Percentiles rank a stretch among this genome's conserved stretches.
These are phyloP conservation scores for Drosophila aldrichi DNA, from an alignment of 2,888 invertebrate species.

Conservation along the genomic window DNA sequence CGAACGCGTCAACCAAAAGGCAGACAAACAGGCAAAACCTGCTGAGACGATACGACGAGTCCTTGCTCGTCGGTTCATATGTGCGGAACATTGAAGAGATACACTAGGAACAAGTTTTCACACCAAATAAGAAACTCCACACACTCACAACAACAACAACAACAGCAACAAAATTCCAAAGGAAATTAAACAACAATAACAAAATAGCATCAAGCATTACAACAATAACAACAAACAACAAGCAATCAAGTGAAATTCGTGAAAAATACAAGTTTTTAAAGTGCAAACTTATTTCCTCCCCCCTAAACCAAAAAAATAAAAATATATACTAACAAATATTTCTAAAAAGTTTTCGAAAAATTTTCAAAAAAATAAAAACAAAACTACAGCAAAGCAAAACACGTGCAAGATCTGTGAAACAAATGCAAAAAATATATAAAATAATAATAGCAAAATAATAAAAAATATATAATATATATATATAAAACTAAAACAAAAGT, in stretches of 20 bases:
- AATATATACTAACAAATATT: slow-evolving; percentile 28
- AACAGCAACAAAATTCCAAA: slow-evolving; percentile 25
- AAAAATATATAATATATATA: slow-evolving; percentile 21
- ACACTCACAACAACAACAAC: slow-evolving; percentile 11
- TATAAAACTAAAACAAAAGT: slow-evolving; percentile 61
- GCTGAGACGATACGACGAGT: slow-evolving; percentile 84
- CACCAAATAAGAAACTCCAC: slow-evolving; percentile 48
- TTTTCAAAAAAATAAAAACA: slow-evolving; percentile 45
- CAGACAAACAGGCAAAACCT: slow-evolving; percentile 84
- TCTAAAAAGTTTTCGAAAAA: slow-evolving; percentile 44
- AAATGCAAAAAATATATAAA: slow-evolving; percentile 14
- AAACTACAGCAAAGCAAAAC: slow-evolving; percentile 31
- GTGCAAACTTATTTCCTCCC: slow-evolving; percentile 43
- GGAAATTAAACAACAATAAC: slow-evolving; percentile 1
- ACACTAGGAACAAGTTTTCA: slow-evolving; percentile 52
- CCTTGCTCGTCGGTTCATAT: slow-evolving; percentile 84
- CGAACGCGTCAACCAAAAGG: slow-evolving; percentile 76
- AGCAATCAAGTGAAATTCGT: slow-evolving; percentile 57
- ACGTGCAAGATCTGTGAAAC: slow-evolving; percentile 44
- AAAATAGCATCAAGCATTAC: slow-evolving; percentile 21
- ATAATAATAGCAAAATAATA: background rate
- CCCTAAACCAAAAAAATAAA: slow-evolving; percentile 5
- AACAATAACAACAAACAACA: slow-evolving; percentile 46
- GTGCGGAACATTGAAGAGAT: slow-evolving; percentile 78
- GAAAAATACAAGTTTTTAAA: slow-evolving; percentile 49